These are phyloP conservation scores for Boleophthalmus pectinirostris DNA, from an alignment of 2,113 vertebrate genomes.

Conservation along the genomic window DNA sequence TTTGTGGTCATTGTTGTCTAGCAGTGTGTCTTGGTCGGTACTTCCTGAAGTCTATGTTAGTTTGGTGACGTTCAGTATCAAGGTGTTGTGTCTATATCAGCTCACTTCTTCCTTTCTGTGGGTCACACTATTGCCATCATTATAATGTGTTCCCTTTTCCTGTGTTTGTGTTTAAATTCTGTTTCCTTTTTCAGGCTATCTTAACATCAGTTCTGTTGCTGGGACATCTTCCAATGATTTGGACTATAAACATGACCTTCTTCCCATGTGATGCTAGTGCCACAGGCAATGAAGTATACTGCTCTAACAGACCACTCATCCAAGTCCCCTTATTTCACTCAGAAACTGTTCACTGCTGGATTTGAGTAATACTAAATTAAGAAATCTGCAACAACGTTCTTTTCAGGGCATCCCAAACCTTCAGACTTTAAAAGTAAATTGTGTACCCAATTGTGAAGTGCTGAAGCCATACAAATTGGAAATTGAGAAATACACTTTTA, in stretches of 20 bases:
- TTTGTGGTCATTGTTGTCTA: no score
- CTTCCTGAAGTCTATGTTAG: no score
- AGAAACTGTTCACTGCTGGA: slow-evolving; percentile 57
- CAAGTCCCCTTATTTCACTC: slow-evolving; percentile 66
- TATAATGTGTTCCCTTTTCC: no score
- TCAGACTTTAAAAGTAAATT: slow-evolving; percentile 58
- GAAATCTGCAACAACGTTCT: slow-evolving; percentile 25
- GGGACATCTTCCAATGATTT: slow-evolving; percentile 43
- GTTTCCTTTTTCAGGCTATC: slow-evolving; percentile 50
- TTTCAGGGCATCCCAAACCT: slow-evolving; percentile 74
- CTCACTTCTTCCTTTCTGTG: no score
- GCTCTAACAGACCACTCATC: slow-evolving; percentile 57
- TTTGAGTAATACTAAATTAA: slow-evolving; percentile 68
- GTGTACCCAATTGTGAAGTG: slow-evolving; percentile 67
- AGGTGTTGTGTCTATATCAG: no score
- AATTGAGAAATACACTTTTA: slow-evolving; percentile 67
- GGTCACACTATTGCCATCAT: no score
- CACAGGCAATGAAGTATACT: slow-evolving; percentile 63
- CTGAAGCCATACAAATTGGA: slow-evolving; percentile 54
- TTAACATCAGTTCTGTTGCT: slow-evolving; percentile 50
- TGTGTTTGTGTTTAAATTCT: neutral
- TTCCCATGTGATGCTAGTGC: slow-evolving; percentile 77
- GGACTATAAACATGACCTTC: slow-evolving; percentile 59
- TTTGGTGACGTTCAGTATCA: no score
- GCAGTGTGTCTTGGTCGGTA: no score